phyloP scores from a whole-genome alignment of 1,140 invertebrate species.

The Musca domestica region DNA sequence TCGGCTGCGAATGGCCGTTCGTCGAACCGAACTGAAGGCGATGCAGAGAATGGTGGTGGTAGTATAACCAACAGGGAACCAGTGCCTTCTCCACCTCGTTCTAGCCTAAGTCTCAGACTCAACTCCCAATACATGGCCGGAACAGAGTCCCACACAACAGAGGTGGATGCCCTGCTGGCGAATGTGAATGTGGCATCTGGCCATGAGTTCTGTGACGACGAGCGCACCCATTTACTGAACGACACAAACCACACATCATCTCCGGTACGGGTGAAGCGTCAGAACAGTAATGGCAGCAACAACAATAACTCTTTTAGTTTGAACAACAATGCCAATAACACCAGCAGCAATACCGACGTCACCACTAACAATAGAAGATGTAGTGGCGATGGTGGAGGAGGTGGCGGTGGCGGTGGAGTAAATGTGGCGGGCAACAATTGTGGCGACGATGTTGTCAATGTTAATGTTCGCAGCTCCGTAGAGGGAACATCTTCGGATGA shows the following conservation, averaged over 20 bases:
- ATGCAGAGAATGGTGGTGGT: not conserved
- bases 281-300: conserved; percentile 15
- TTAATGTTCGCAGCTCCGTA: conserved; percentile 29
- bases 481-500: conserved; percentile 32
- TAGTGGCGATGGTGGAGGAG: conserved; percentile 29
- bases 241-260: conserved; percentile 12
- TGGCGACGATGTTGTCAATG: not conserved
- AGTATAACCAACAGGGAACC: not conserved
- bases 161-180: conserved; percentile 26
- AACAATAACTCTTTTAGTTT: conserved; percentile 35
- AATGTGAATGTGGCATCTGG: conserved; percentile 15
- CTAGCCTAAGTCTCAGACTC: not conserved
- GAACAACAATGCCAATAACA: conserved; percentile 31
- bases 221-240: conserved; percentile 12
- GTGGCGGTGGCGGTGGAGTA: conserved; percentile 11
- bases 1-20: conserved; percentile 7
- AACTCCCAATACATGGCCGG: not conserved
- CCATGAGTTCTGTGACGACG: conserved; percentile 5
- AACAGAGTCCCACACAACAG: not conserved
- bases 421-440: conserved; percentile 25
- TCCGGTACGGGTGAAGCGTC: not conserved
- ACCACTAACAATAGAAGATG: conserved; percentile 29
- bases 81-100: conserved; percentile 13
- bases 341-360: no score
- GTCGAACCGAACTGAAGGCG: not conserved